These are phyloP conservation scores for Drosophila melanocephala DNA, from an alignment of 2,888 invertebrate genomes.

Conservation along the genomic window DNA sequence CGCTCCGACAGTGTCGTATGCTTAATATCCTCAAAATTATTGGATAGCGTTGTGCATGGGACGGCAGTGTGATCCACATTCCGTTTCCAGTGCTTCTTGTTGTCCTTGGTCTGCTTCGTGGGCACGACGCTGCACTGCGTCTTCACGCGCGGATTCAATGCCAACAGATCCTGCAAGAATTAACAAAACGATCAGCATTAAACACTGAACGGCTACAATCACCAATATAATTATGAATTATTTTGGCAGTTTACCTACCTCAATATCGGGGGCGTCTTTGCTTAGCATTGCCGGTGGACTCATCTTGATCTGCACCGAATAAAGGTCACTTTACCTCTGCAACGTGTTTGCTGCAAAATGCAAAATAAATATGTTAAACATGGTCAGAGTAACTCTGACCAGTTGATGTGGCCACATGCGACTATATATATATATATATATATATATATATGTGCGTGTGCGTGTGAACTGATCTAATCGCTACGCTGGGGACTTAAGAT, in stretches of 20 bases:
- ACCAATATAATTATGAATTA: neutral
- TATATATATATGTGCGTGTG: neutral
- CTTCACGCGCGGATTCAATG: slow-evolving; percentile 93
- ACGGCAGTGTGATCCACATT: slow-evolving; percentile 91
- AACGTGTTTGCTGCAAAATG: slow-evolving; percentile 1
- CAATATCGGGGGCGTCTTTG: slow-evolving; percentile 92
- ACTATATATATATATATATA: neutral
- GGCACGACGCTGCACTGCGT: slow-evolving; percentile 92
- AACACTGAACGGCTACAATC: neutral
- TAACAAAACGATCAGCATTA: neutral
- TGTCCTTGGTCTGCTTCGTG: slow-evolving; percentile 92
- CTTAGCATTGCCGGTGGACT: slow-evolving; percentile 87
- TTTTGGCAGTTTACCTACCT: slow-evolving; percentile 87
- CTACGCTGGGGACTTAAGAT: slow-evolving; percentile 26
- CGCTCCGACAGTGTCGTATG: slow-evolving; percentile 98
- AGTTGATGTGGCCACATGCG: neutral
- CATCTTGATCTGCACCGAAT: slow-evolving; percentile 63
- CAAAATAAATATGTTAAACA: neutral
- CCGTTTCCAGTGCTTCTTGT: slow-evolving; percentile 98
- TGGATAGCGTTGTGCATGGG: slow-evolving; percentile 89
- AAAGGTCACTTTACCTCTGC: neutral
- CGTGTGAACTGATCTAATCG: slow-evolving; percentile 40
- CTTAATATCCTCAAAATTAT: slow-evolving; percentile 98
- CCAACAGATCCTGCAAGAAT: slow-evolving; percentile 90
- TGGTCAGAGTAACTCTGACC: neutral